phyloP scores from a whole-genome alignment of 2,797 vertebrate genomes.

The Smutsia temminckii region DNA sequence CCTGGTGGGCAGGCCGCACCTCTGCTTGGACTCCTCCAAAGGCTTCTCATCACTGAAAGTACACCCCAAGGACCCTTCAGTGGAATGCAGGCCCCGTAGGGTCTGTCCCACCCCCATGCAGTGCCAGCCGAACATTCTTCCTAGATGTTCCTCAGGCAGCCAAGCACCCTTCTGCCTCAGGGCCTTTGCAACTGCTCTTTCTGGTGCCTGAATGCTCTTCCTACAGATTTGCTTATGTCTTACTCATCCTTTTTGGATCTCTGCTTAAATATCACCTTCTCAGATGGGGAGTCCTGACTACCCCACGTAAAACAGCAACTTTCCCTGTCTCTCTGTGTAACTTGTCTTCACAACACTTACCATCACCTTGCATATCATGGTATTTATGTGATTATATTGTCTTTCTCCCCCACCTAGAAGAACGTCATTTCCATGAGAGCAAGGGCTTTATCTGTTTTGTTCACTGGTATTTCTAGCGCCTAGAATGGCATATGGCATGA shows the following conservation, averaged over 20 bases:
- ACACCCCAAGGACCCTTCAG: neutral
- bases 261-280: neutral
- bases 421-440: neutral
- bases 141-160: neutral
- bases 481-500: neutral
- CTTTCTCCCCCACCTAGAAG: neutral
- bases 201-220: neutral
- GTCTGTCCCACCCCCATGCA: neutral
- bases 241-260: neutral
- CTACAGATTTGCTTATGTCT: neutral
- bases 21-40: neutral
- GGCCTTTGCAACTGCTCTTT: neutral
- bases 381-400: neutral
- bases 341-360: neutral
- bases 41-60: neutral
- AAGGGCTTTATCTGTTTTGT: neutral
- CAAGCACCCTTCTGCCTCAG: neutral
- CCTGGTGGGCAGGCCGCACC: neutral
- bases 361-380: neutral
- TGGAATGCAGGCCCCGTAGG: neutral
- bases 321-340: neutral
- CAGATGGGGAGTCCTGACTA: neutral
- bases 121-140: neutral
- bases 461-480: neutral
- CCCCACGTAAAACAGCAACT: neutral